phyloP scores from a whole-genome alignment of 1,140 invertebrate genomes.

The Diorhabda sublineata region DNA sequence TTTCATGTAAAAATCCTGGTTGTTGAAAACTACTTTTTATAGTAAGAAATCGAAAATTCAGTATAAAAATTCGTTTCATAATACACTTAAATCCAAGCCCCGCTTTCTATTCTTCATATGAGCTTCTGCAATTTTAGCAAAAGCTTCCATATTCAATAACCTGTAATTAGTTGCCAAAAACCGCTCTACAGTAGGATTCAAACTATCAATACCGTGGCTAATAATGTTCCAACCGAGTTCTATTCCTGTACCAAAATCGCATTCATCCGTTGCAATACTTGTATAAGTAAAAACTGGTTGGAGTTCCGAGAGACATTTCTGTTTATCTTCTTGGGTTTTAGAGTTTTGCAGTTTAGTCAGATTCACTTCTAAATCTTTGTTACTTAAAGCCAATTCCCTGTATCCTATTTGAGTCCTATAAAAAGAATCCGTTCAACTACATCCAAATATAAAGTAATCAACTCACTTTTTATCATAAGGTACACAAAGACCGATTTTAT shows the following conservation, averaged over 20 bases:
- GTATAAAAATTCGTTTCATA: slow-evolving; percentile 20
- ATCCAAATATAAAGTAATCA: slow-evolving; percentile 4
- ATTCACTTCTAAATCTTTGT: slow-evolving; percentile 63
- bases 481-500: slow-evolving; percentile 84
- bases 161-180: slow-evolving; percentile 74
- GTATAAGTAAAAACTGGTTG: slow-evolving; percentile 75
- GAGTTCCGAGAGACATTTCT: slow-evolving; percentile 58
- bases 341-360: slow-evolving; percentile 63
- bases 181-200: slow-evolving; percentile 62
- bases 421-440: background rate
- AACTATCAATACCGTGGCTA: slow-evolving; percentile 62
- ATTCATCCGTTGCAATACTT: slow-evolving; percentile 88
- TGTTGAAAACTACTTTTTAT: too few species aligned
- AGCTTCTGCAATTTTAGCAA: slow-evolving; percentile 68
- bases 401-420: slow-evolving; percentile 43
- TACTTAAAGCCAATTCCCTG: slow-evolving; percentile 34
- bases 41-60: too few species aligned
- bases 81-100: slow-evolving; percentile 42
- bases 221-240: slow-evolving; percentile 86
- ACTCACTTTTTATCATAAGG: slow-evolving; percentile 77
- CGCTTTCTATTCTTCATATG: slow-evolving; percentile 61
- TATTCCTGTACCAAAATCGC: slow-evolving; percentile 87
- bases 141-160: slow-evolving; percentile 67
- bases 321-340: slow-evolving; percentile 56
- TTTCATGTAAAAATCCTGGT: too few species aligned